Percentiles rank a stretch among this genome's conserved stretches.
These are phyloP conservation scores for Cololabis saira DNA, from an alignment of 2,113 vertebrate genomes.

Conservation along the genomic window DNA sequence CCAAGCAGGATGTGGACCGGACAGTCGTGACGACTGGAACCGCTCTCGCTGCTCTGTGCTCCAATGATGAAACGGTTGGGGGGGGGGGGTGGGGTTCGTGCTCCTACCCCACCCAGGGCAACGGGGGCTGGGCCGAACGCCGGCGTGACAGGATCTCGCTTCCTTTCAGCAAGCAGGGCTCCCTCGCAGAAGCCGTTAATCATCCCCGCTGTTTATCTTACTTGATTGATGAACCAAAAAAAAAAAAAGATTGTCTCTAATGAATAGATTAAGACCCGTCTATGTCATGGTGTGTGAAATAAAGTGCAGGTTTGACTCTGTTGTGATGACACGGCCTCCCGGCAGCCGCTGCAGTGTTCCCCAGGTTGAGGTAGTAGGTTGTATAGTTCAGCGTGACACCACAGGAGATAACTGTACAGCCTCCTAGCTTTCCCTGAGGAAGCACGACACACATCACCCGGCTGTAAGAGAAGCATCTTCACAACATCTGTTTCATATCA, in stretches of 20 bases:
- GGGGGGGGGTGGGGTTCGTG: constrained; percentile 9
- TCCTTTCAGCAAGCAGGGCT: neutral
- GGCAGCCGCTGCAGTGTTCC: constrained; percentile 57
- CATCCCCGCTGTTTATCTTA: neutral
- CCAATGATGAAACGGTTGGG: neutral
- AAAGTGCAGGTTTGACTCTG: neutral
- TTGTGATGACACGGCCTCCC: neutral
- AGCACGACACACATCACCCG: constrained; percentile 33
- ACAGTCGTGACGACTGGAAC: constrained; percentile 11
- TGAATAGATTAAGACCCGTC: no score
- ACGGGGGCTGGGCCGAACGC: constrained; percentile 33
- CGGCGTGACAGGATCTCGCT: constrained; percentile 17
- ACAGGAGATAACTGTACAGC: constrained; percentile 99
- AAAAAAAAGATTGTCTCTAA: neutral
- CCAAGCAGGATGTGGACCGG: constrained; percentile 13
- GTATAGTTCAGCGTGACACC: constrained; percentile 99
- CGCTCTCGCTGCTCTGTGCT: constrained; percentile 5
- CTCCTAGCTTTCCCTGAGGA: constrained; percentile 99
- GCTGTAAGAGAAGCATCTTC: constrained; percentile 22
- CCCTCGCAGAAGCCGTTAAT: neutral
- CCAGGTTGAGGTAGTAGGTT: constrained; percentile 99
- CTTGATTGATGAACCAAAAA: neutral
- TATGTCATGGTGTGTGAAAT: no score
- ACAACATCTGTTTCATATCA: constrained; percentile 3
- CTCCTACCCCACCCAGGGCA: constrained; percentile 57